A percentile compares a stretch with the other conserved stretches of the same genome.
Conservation (phyloP, 2,888 invertebrate species). For the Neoascia interrupta region DNA sequence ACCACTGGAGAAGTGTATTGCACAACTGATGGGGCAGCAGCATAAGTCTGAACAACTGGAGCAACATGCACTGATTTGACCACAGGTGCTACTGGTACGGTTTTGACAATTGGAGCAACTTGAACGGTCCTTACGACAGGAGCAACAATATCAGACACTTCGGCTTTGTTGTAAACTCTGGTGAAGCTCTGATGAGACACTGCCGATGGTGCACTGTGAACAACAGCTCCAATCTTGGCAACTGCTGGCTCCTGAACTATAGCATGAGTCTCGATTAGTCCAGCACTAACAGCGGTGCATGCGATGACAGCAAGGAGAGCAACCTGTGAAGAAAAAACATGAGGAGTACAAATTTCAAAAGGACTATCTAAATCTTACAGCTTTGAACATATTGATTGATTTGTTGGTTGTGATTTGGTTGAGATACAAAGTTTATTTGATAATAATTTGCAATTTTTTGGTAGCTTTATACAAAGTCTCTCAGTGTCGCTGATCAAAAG, state of each 20-base stretch:
- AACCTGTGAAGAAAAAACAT: conserved; percentile 51
- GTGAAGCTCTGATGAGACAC: conserved; percentile 81
- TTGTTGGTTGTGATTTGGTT: conserved; percentile 1
- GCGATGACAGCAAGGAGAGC: conserved; percentile 72
- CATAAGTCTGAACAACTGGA: conserved; percentile 55
- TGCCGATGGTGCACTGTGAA: conserved; percentile 79
- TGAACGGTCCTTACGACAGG: conserved; percentile 72
- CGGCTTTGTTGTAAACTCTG: conserved; percentile 79
- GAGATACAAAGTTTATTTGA: conserved; percentile 14
- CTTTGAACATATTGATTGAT: conserved; percentile 72
- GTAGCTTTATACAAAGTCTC: conserved; percentile 26
- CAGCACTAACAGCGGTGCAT: conserved; percentile 73
- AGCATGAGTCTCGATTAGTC: conserved; percentile 73
- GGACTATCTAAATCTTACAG: conserved; percentile 62
- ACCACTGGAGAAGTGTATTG: conserved; percentile 70
- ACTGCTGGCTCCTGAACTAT: conserved; percentile 75
- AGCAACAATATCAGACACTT: conserved; percentile 72
- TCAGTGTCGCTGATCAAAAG: no score
- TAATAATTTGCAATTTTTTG: neutral
- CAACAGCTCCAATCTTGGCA: conserved; percentile 75
- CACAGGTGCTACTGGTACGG: conserved; percentile 23
- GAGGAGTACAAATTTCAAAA: no score
- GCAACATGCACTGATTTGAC: conserved; percentile 20
- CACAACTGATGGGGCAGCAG: conserved; percentile 71
- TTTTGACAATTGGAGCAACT: conserved; percentile 65